Evolutionary conservation across 2,888 invertebrate species (phyloP).

Genomic region (Drosophila mayaguana): DNA sequence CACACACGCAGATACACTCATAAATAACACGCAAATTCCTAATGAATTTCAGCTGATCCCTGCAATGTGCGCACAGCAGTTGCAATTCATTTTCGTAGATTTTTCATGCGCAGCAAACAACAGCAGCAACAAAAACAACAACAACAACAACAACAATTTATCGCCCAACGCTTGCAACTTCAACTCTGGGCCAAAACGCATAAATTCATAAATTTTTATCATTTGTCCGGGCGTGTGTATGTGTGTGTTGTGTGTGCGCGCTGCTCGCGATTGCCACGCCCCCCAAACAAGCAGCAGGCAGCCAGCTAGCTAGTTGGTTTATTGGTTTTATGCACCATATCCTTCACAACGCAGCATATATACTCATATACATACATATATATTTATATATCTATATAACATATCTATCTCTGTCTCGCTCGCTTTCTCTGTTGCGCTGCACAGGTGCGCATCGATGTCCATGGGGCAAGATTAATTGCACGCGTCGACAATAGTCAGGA

Average conservation of each 20-base stretch:
- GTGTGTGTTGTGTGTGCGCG: constrained; percentile 1
- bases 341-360: constrained; percentile 33
- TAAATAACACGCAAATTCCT: constrained; percentile 80
- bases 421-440: constrained; percentile 35
- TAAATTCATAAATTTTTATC: constrained; percentile 82
- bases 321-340: constrained; percentile 75
- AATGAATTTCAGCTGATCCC: constrained; percentile 81
- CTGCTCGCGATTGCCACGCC: constrained; percentile 46
- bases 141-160: constrained; percentile 65
- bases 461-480: constrained; percentile 93
- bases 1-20: constrained; percentile 49
- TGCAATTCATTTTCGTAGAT: constrained; percentile 79
- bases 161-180: constrained; percentile 74
- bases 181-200: constrained; percentile 76
- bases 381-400: neutral
- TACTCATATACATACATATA: neutral
- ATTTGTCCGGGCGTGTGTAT: constrained; percentile 59
- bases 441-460: constrained; percentile 92
- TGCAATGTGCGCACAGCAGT: constrained; percentile 66
- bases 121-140: constrained; percentile 42
- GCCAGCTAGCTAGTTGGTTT: constrained; percentile 60
- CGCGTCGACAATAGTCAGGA: constrained; percentile 93
- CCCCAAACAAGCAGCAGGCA: constrained; percentile 21
- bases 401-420: constrained; percentile 1
- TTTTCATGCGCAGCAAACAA: constrained; percentile 67